Conservation (phyloP, 37 sponge, comb jelly and placozoan genomes). For the Tethya wilhelma region DNA sequence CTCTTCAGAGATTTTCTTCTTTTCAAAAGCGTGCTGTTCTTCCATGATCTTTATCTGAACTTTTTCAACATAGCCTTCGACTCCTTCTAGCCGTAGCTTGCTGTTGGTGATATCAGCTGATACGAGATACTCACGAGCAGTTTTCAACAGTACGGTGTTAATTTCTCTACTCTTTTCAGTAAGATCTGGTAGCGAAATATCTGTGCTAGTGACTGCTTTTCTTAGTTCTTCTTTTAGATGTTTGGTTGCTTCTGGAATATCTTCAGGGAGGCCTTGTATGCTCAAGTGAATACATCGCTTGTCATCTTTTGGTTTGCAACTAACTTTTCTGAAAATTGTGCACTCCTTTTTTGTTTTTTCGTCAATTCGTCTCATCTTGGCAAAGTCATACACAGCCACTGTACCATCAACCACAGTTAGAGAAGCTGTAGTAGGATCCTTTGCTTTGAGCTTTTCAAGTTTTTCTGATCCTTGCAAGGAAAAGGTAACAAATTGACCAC, state of each 20-base stretch:
- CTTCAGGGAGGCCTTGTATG: background rate
- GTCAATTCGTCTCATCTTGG: background rate
- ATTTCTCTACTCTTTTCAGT: background rate
- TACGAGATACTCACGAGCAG: background rate
- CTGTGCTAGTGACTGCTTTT: background rate
- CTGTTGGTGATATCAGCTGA: background rate
- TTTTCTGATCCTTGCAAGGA: background rate
- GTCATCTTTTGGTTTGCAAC: no score
- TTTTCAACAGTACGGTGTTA: background rate
- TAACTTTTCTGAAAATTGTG: background rate
- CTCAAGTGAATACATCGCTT: background rate
- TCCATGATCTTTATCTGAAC: background rate
- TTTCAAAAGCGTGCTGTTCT: background rate
- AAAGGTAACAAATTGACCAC: constrained; percentile 10
- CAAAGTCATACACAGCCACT: background rate
- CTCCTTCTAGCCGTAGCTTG: background rate
- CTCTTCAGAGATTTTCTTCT: background rate
- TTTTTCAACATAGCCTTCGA: background rate
- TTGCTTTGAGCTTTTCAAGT: background rate
- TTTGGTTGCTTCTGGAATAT: background rate
- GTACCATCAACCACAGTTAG: background rate
- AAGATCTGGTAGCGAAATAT: background rate
- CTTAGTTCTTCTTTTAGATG: background rate
- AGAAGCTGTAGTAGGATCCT: background rate
- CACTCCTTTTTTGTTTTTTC: background rate